Evolutionary conservation across 2,888 invertebrate species (phyloP).

Genomic region (Lepidocyrtinus sp.): DNA sequence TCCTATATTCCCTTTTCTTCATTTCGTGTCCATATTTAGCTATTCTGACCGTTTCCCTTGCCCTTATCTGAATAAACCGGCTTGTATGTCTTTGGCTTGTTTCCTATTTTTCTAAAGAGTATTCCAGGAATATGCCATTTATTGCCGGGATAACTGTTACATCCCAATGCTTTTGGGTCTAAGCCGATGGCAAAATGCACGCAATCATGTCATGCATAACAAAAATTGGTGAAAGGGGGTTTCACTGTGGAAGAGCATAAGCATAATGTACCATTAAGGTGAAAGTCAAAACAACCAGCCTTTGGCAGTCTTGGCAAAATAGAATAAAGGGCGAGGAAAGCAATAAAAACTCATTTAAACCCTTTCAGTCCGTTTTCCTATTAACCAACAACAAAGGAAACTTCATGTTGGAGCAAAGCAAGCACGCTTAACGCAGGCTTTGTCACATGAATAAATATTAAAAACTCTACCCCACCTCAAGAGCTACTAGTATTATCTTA

Average conservation of each 20-base stretch:
- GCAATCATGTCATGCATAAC: constrained; percentile 3
- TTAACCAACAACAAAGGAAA: too few species aligned
- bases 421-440: too few species aligned
- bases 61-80: neutral
- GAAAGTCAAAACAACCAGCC: neutral
- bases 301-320: neutral
- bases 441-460: constrained; percentile 3
- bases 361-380: too few species aligned
- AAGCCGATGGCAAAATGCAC: constrained; percentile 13
- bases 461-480: too few species aligned
- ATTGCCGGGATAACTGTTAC: neutral
- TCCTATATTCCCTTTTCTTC: neutral
- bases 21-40: neutral
- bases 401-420: too few species aligned
- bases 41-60: neutral
- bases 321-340: neutral
- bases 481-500: too few species aligned
- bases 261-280: neutral
- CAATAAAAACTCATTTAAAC: neutral
- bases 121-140: neutral
- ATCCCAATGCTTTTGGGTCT: constrained; percentile 10
- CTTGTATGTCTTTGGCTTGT: neutral
- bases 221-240: too few species aligned
- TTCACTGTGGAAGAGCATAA: too few species aligned
- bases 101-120: neutral